Evolutionary conservation across 2,888 invertebrate genomes (phyloP), one percentile per base, ranked within the genome.

Genomic region (Caenorhabditis auriculariae): DNA sequence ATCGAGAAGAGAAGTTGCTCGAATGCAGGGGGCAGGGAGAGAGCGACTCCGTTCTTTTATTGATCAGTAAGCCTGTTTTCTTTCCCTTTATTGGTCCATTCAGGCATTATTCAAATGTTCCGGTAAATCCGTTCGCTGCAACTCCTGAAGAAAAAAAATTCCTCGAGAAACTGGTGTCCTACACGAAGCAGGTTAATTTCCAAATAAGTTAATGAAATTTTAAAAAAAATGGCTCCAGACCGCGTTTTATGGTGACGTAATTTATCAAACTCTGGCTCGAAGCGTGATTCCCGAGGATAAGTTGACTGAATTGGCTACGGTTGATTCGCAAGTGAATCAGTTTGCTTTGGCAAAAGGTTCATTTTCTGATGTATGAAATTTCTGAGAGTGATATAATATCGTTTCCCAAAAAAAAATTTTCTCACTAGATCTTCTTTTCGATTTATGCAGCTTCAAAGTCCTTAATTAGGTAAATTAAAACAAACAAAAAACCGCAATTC

Each of bases 21-120:
- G 88, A 38, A 85, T 93, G 66, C 89, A 90, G 84, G 96, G 96
- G 5, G 93, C 93, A 1, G 90, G 95, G 84, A 86, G 90, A 1
- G 83, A 85, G 15, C 86, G 88, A 0, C 83, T 98, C 54, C 92
- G 94, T 3, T 27, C 23, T 26, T 54, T 23, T 24, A 17, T n/a
- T 17, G 7, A 44, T 44, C 41, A 47, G 19, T 12, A 7, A 19
- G 32, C 6, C 7, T 21, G 5, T 23, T 45, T n/a, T 43, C 15
- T 28, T 39, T 17, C 6, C 2, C 15, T 54, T n/a, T n/a, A n/a
- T n/a, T n/a, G n/a, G n/a, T n/a, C n/a, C n/a, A n/a, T 50, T 23
- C 41, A 64, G 61, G 23, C 62, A 68, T 28, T 63, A 66, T 29
- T 61, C 64, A n/a, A 23, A 54, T 4, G 52, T 53, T 2, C 46